A percentile compares a stretch with the other conserved stretches of the same genome.
phyloP scores from a whole-genome alignment of 2,797 vertebrate species.

The Taenioides sp. region DNA sequence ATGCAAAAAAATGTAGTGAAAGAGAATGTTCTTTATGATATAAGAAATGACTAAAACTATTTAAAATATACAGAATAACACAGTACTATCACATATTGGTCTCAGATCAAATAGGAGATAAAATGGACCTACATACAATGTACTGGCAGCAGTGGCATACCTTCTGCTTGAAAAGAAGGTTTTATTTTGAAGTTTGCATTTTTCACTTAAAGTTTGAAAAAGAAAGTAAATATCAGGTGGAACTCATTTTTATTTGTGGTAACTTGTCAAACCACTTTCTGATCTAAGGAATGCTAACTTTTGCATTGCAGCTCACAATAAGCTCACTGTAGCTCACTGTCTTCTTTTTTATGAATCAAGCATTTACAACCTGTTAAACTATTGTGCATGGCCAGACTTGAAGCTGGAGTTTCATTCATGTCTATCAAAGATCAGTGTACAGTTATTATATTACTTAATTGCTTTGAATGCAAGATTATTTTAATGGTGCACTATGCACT shows the following conservation, averaged over 20 bases:
- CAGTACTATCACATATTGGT: too few relatives aligned
- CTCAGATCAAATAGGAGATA: too few relatives aligned
- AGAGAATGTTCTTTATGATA: too few relatives aligned
- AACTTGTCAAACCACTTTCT: not conserved
- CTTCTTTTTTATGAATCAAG: not conserved
- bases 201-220: too few relatives aligned
- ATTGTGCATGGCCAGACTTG: not conserved
- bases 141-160: too few relatives aligned
- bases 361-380: not conserved
- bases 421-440: not conserved
- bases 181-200: too few relatives aligned
- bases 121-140: too few relatives aligned
- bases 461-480: not conserved
- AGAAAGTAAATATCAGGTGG: not conserved
- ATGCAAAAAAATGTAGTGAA: too few relatives aligned
- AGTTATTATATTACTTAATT: not conserved
- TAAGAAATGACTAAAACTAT: too few relatives aligned
- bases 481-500: not conserved
- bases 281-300: not conserved
- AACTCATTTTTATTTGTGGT: not conserved
- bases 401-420: not conserved
- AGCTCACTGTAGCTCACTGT: not conserved
- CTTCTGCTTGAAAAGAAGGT: too few relatives aligned
- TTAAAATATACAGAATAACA: too few relatives aligned
- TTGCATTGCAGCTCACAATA: not conserved